phyloP scores from a whole-genome alignment of 2,888 invertebrate genomes.

The Caenorhabditis sulstoni region DNA sequence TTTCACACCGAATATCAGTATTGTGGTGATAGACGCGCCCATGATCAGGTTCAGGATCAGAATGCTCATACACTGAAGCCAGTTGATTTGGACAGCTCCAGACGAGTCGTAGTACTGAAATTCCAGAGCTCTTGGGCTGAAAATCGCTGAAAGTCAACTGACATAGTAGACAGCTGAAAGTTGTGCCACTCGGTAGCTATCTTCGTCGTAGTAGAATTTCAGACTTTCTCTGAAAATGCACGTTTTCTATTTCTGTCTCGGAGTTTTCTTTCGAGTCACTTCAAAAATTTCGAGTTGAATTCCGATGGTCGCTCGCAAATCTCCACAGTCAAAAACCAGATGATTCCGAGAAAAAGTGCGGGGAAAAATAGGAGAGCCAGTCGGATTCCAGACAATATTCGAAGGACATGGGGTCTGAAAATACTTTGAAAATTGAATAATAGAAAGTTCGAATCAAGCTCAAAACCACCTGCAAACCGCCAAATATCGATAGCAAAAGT shows the following conservation, averaged over 20 bases:
- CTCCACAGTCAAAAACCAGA: slow-evolving; percentile 15
- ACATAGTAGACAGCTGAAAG: slow-evolving; percentile 21
- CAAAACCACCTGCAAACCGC: slow-evolving; percentile 19
- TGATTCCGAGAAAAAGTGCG: neutral
- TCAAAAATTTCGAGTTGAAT: slow-evolving; percentile 6
- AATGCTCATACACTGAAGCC: neutral
- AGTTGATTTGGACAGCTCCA: neutral
- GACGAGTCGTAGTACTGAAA: slow-evolving; percentile 20
- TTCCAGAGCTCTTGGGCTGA: neutral
- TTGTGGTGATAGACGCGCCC: neutral
- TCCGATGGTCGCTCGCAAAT: slow-evolving; percentile 1
- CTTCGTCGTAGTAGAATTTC: slow-evolving; percentile 10
- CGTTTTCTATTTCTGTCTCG: neutral
- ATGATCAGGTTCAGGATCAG: slow-evolving; percentile 9
- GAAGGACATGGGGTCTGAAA: slow-evolving; percentile 10
- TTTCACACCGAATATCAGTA: slow-evolving; percentile 12
- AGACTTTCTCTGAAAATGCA: slow-evolving; percentile 18
- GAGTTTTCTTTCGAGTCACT: neutral
- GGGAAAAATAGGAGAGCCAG: slow-evolving; percentile 5
- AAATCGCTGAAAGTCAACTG: neutral
- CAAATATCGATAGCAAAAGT: slow-evolving; percentile 31
- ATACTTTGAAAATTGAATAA: neutral
- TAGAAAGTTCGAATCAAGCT: neutral
- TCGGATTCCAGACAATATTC: neutral
- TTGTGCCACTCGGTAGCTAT: slow-evolving; percentile 15